These are phyloP conservation scores for Spea hammondii DNA, from an alignment of 2,797 vertebrate species.

Conservation along the genomic window DNA sequence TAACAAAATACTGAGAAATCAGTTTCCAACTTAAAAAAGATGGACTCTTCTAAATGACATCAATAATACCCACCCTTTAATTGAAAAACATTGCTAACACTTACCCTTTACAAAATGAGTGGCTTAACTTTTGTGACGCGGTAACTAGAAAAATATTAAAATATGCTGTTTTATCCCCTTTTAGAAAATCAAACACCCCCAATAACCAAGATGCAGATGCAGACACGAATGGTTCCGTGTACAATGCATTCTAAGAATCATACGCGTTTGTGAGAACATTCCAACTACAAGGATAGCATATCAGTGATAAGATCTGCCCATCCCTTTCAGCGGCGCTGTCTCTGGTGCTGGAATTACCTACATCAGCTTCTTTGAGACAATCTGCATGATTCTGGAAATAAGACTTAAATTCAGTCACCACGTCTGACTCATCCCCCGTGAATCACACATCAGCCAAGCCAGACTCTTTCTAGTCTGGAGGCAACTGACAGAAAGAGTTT, in stretches of 20 bases:
- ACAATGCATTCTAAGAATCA: conserved; percentile 4
- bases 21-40: too few species aligned
- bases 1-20: too few species aligned
- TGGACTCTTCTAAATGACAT: too few species aligned
- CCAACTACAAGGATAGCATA: not conserved
- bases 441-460: not conserved
- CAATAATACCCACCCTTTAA: too few species aligned
- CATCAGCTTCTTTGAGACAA: not conserved
- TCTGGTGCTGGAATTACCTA: conserved; percentile 44
- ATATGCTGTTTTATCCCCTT: not conserved
- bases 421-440: not conserved
- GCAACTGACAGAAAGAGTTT: not conserved
- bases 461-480: not conserved
- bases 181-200: not conserved
- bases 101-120: too few species aligned
- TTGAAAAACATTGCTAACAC: too few species aligned
- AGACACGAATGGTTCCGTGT: not conserved
- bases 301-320: conserved; percentile 35
- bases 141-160: not conserved
- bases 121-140: too few species aligned
- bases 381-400: not conserved
- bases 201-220: not conserved
- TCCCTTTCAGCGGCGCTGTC: conserved; percentile 41
- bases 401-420: not conserved
- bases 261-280: not conserved